These are phyloP conservation scores for Balanococcus diminutus DNA, from an alignment of 2,888 invertebrate species.

Conservation along the genomic window DNA sequence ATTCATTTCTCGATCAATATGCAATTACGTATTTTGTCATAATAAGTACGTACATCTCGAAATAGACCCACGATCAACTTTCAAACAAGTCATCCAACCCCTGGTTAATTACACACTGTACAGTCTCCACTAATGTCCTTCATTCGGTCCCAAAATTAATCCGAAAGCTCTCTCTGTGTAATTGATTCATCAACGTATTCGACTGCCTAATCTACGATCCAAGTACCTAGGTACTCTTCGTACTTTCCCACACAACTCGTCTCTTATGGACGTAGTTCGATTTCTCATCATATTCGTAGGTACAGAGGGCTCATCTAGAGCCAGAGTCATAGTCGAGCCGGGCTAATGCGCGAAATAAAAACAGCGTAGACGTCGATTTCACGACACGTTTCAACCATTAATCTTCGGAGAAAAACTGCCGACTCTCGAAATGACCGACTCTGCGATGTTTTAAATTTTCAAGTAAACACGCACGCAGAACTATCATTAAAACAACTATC, in stretches of 20 bases:
- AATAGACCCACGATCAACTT: too few species aligned
- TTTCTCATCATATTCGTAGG: not conserved
- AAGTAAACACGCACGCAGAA: slow-evolving; percentile 26
- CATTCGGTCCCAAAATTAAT: not conserved
- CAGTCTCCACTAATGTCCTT: too few species aligned
- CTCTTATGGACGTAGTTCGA: not conserved
- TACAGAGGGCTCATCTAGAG: not conserved
- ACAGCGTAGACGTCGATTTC: slow-evolving; percentile 13
- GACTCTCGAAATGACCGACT: slow-evolving; percentile 17
- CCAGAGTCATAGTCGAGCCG: not conserved
- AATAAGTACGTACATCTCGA: too few species aligned
- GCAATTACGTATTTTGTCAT: too few species aligned
- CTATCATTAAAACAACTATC: slow-evolving; percentile 31
- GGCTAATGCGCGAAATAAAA: slow-evolving; percentile 14
- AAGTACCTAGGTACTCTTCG: too few species aligned
- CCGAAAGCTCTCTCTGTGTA: not conserved
- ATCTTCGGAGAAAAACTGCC: not conserved
- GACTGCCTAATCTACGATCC: not conserved
- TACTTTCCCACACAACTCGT: slow-evolving; percentile 18
- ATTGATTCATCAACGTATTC: not conserved
- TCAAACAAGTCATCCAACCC: too few species aligned
- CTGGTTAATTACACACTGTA: too few species aligned
- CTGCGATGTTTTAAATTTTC: not conserved
- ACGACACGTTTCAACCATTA: slow-evolving; percentile 31
- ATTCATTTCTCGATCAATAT: too few species aligned